Base-by-base conservation (phyloP, 2,888 invertebrate genomes). In the Steinernema hermaphroditum region DNA sequence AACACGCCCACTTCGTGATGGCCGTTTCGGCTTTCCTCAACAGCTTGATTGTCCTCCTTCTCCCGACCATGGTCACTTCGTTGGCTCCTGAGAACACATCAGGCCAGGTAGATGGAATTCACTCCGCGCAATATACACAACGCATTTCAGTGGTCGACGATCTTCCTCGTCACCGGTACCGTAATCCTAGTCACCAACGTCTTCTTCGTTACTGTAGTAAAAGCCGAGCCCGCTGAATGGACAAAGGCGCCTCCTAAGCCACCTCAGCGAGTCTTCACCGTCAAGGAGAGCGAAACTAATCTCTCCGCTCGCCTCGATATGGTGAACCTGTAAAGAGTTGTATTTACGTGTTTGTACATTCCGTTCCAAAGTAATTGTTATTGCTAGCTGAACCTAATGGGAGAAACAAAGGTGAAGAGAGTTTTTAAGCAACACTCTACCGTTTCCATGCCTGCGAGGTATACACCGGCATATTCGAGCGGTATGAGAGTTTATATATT, bases 231-330 rank as follows among this genome's bases (percentile, higher is more conserved):
- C 1, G 62, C 62, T 8, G 62, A 62, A 19, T 62, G 62, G 62
- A 62, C 62, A 16, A 62, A 62, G 29, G 32, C 46, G 6, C 46
- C 54, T 27, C 54, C 54, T 8, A 9, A 54, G 22, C 49, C 9
- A 19, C 9, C 19, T 6, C 54, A 54, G 27, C 54, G 54, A 6
- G 54, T 54, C 27, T 54, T 54, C 54, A 24, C n/a, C 24, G 54
- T 54, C 54, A 54, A 54, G 54, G 54, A 54, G 27, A 54, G 54
- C 27, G 54, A 54, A 2, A 54, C 54, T 14, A 54, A 54, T 54
- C 54, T 54, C 12, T 54, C 54, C 27, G 27, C 24, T 54, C 54
- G 54, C 6, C 4, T 54, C 2, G 54, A 54, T 27, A 54, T 54
- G 54, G 54, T 54, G 24, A 54, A 24, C 54, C n/a, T 54, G 54